These are phyloP conservation scores for Trichonephila inaurata DNA, from an alignment of 1,140 invertebrate species.

Conservation along the genomic window DNA sequence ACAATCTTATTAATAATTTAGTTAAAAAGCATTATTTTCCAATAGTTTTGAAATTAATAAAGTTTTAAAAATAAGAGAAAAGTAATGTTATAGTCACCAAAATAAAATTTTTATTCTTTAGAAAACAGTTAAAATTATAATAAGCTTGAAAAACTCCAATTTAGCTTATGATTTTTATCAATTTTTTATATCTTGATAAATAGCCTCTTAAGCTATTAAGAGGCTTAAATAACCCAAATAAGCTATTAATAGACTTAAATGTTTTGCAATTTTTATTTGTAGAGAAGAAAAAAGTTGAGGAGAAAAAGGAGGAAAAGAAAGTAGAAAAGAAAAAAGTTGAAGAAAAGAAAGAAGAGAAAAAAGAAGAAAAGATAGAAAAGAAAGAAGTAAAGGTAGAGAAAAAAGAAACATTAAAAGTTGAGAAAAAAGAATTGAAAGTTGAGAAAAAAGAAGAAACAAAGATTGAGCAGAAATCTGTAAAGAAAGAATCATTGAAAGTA, in stretches of 20 bases:
- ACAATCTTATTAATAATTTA: no score
- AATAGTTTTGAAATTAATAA: no score
- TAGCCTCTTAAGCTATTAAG: no score
- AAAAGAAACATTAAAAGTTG: constrained; percentile 82
- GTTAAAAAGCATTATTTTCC: no score
- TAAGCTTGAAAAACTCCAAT: no score
- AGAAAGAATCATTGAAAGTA: constrained; percentile 54
- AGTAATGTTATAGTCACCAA: no score
- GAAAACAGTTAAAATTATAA: no score
- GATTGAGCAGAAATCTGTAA: constrained; percentile 49
- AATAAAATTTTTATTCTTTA: no score
- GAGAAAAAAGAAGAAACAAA: constrained; percentile 66
- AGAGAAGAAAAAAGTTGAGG: constrained; percentile 77
- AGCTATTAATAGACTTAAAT: not conserved
- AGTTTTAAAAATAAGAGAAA: no score
- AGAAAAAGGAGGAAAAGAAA: constrained; percentile 75
- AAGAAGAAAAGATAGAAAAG: constrained; percentile 80
- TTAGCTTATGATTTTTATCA: no score
- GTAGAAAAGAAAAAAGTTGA: constrained; percentile 79
- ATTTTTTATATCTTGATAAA: no score
- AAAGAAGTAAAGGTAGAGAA: constrained; percentile 81
- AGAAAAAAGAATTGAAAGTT: constrained; percentile 75
- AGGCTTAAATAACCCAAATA: no score
- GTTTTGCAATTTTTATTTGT: not conserved
- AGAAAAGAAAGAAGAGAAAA: constrained; percentile 78